These are phyloP conservation scores for Araneus ventricosus DNA, from an alignment of 1,140 invertebrate genomes.

Conservation along the genomic window DNA sequence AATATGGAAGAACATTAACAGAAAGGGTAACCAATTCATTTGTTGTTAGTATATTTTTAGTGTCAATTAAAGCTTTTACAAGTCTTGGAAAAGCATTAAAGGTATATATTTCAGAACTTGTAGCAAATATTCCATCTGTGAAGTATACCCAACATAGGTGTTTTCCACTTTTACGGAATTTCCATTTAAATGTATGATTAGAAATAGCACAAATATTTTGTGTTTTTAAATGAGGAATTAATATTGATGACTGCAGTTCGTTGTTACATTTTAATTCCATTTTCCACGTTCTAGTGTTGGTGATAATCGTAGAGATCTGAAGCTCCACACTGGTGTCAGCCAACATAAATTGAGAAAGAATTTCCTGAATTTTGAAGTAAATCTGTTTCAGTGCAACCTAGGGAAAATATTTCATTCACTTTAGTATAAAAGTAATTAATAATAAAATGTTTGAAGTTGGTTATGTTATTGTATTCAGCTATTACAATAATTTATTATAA, in stretches of 20 bases:
- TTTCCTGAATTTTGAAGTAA: not conserved
- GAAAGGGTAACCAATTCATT: not conserved
- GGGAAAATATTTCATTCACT: not conserved
- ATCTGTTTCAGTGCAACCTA: not conserved
- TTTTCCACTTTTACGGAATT: not conserved
- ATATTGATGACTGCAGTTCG: not conserved
- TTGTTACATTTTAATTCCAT: not conserved
- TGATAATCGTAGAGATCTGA: not conserved
- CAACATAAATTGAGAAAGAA: not conserved
- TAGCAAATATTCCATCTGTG: not conserved
- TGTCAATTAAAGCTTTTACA: not conserved
- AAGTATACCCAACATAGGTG: not conserved
- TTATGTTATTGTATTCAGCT: too few species aligned
- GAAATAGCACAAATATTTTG: not conserved
- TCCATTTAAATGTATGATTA: not conserved
- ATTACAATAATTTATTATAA: too few species aligned
- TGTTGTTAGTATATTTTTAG: not conserved
- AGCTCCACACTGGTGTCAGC: not conserved
- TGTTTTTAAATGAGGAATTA: not conserved
- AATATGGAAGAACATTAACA: not conserved
- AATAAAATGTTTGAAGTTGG: not conserved
- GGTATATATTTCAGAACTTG: not conserved
- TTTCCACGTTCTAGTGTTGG: not conserved
- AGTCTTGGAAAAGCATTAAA: not conserved
- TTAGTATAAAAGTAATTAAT: not conserved